Conservation (phyloP, 53 echinoderm and acorn worm species). For the Paracentrotus lividus region DNA sequence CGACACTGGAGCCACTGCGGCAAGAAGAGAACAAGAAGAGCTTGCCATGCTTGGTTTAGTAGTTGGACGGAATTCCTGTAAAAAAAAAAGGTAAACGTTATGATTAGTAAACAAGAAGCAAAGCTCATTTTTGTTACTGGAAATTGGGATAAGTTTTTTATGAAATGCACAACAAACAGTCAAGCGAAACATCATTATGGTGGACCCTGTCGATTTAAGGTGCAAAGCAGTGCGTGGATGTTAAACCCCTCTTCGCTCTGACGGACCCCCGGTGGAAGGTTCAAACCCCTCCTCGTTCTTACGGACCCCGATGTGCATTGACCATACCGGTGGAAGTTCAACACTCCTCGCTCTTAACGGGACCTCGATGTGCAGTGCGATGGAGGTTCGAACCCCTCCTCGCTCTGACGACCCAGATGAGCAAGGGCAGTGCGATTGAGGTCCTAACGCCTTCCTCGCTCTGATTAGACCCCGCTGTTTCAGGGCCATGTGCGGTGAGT, state of each 20-base stretch:
- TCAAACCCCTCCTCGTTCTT: no score
- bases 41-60: slow-evolving; percentile 29
- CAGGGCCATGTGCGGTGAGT: no score
- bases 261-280: background rate
- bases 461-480: background rate
- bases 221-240: no score
- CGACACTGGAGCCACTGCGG: background rate
- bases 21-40: slow-evolving; percentile 16
- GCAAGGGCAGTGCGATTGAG: background rate
- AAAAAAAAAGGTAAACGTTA: background rate
- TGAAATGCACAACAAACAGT: background rate
- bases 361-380: background rate
- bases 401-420: no score
- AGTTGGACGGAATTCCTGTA: background rate
- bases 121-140: no score
- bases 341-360: no score
- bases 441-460: background rate
- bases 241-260: background rate
- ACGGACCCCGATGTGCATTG: no score
- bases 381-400: no score
- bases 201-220: no score
- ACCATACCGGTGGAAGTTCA: no score
- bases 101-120: no score
- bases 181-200: background rate
- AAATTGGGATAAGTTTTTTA: background rate